Evolutionary conservation across 2,113 vertebrate species (phyloP).

Genomic region (Gracilinanus agilis): DNA sequence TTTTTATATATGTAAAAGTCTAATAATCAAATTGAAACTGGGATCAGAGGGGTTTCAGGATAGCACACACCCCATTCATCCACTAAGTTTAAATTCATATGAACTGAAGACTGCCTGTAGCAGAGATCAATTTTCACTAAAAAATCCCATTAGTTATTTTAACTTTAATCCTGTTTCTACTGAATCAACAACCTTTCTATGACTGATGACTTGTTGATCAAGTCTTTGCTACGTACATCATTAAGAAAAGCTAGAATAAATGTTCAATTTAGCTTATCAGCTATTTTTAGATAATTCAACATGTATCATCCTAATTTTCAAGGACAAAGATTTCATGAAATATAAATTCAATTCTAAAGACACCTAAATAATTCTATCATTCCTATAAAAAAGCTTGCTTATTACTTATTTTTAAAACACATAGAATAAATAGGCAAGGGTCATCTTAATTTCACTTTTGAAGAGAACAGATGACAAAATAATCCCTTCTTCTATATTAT

Average conservation of each 20-base stretch:
- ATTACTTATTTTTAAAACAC: slow-evolving; percentile 10
- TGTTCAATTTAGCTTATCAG: slow-evolving; percentile 33
- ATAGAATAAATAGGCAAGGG: background rate
- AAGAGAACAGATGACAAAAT: slow-evolving; percentile 19
- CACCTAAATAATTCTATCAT: slow-evolving; percentile 12
- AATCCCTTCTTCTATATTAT: slow-evolving; percentile 14
- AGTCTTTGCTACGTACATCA: background rate
- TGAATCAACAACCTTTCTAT: background rate
- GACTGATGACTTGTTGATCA: background rate
- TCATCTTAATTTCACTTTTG: slow-evolving; percentile 27
- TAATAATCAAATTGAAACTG: slow-evolving; percentile 75
- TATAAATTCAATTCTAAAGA: slow-evolving; percentile 20
- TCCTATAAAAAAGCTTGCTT: slow-evolving; percentile 10
- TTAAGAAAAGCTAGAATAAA: slow-evolving; percentile 6
- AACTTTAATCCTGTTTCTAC: slow-evolving; percentile 38
- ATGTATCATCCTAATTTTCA: slow-evolving; percentile 26
- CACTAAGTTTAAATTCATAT: slow-evolving; percentile 71
- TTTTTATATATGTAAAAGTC: slow-evolving; percentile 73
- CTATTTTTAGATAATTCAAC: slow-evolving; percentile 13
- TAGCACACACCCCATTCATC: slow-evolving; percentile 71
- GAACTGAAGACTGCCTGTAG: slow-evolving; percentile 62
- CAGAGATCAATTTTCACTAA: slow-evolving; percentile 31
- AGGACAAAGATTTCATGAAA: slow-evolving; percentile 32
- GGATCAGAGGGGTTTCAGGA: slow-evolving; percentile 54
- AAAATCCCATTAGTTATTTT: background rate